Percentiles rank a stretch among this genome's conserved stretches.
These are phyloP conservation scores for Ondatra zibethicus DNA, from an alignment of 2,113 vertebrate species.

Conservation along the genomic window DNA sequence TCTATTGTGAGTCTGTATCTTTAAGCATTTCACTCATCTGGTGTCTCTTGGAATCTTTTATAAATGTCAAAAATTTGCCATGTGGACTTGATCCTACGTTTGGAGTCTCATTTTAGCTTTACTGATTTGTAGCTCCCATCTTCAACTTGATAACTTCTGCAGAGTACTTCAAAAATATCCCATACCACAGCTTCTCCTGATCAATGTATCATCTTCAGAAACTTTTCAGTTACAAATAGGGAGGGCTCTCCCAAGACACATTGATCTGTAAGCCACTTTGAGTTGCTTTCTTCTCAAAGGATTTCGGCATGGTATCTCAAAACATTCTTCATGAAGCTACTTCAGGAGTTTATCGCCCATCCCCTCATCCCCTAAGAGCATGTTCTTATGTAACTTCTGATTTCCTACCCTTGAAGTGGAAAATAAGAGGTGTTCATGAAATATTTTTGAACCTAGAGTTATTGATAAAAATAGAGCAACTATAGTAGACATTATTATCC, in stretches of 20 bases:
- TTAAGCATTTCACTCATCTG: neutral
- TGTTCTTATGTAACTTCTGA: neutral
- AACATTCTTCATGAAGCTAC: neutral
- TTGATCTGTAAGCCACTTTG: neutral
- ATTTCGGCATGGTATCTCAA: neutral
- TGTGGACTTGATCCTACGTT: neutral
- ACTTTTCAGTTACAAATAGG: slow-evolving; percentile 19
- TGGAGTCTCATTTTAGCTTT: neutral
- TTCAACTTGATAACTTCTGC: neutral
- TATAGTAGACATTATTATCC: neutral
- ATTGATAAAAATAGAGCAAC: neutral
- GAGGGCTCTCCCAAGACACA: slow-evolving; percentile 39
- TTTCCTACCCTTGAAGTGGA: neutral
- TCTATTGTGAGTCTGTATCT: neutral
- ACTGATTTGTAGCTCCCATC: neutral
- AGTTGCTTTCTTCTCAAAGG: slow-evolving; percentile 37
- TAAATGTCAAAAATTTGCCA: neutral
- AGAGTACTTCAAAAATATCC: neutral
- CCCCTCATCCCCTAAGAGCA: neutral
- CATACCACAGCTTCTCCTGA: neutral
- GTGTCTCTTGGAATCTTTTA: neutral
- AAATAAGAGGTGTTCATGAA: neutral
- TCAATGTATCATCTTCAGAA: neutral
- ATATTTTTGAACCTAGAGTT: slow-evolving; percentile 18
- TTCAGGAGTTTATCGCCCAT: neutral